Evolutionary conservation across 2,888 invertebrate genomes (phyloP), one percentile per base, ranked within the genome.

Genomic region (Anticlea derivata): DNA sequence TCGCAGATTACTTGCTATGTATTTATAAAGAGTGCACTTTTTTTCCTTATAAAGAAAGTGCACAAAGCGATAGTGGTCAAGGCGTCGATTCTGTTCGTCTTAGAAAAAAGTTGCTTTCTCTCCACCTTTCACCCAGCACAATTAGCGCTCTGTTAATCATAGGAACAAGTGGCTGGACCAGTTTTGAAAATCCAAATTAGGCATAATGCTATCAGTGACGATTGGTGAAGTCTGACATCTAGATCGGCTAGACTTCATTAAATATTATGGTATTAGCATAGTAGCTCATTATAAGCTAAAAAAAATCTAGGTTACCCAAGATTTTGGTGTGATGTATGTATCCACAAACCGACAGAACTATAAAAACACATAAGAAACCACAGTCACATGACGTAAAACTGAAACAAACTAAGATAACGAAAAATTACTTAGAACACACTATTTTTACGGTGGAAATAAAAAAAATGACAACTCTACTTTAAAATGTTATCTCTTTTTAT

Each of bases 81-180:
- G 48, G 23, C 34, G 48, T 24, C 66, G 68, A 70, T 72, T 74
- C 71, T 74, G 70, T 77, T 76, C 77, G 33, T 44, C 50, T 57
- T 43, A 59, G 50, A 54, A 55, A 70, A 73, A 62, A 65, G 61
- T 56, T 70, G 72, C 83, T 87, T 87, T 88, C 87, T 84, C 84
- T 73, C 69, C 75, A 77, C 86, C 88, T 88, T 88, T 88, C 88
- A 85, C 87, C 75, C 65, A 72, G 67, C 66, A 65, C 74, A 78
- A 85, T 86, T 82, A 86, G 80, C 83, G 86, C 76, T 87, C 86
- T 87, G 84, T 81, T 88, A 84, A 86, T 79, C 82, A 81, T 77
- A 70, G 75, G 70, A 78, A 76, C 78, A 75, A 77, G 73, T 70
- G 65, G 66, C 66, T 66, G 60, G 66, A 65, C 70, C 64, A 77